Base-by-base conservation (phyloP, 2,113 vertebrate genomes). In the Xiphophorus hellerii region DNA sequence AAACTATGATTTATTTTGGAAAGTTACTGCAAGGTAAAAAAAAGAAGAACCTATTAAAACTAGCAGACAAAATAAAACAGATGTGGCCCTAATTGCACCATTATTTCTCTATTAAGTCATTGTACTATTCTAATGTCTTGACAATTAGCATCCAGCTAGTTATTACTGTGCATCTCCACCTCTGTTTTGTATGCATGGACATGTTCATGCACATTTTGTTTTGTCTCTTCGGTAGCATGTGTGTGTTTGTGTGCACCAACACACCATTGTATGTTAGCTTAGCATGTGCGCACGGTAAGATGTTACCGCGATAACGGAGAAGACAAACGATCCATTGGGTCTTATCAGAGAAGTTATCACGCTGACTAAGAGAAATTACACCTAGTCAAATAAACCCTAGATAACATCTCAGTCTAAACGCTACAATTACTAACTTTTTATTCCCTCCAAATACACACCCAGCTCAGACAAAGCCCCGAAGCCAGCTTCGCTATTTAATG, bases 321-420 rank as follows among this genome's bases (percentile, higher is more conserved):
- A 88, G 80, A 87, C 87, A 91, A 90, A 89, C 66, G 60, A 73
- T 72, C 84, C 81, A 81, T 83, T 92, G 82, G 82, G 84, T 61
- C 70, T 85, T 86, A 89, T 91, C 85, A 29, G n/a, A 73, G 22
- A 67, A 58, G 62, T 58, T 30, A 90, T 88, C 76, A 1, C 0
- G 81, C 88, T 90, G 91, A 92, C 80, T 73, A 87, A 71, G 79
- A 78, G 65, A 79, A 85, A 86, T 80, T 69, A 81, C 67, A 88
- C 61, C 73, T 65, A 84, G 75, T 76, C 74, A 83, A 87, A 91
- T 87, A 86, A 87, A 87, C 66, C 71, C 62, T 22, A 80, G 88
- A 88, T 87, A 66, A 42, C 31, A 87, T 90, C 86, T 83, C 61
- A 66, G 33, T 81, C 69, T 65, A 82, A 81, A 77, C 48, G 73